These are phyloP conservation scores for Pyrgilauda ruficollis DNA, from an alignment of 2,113 vertebrate species.

Conservation along the genomic window DNA sequence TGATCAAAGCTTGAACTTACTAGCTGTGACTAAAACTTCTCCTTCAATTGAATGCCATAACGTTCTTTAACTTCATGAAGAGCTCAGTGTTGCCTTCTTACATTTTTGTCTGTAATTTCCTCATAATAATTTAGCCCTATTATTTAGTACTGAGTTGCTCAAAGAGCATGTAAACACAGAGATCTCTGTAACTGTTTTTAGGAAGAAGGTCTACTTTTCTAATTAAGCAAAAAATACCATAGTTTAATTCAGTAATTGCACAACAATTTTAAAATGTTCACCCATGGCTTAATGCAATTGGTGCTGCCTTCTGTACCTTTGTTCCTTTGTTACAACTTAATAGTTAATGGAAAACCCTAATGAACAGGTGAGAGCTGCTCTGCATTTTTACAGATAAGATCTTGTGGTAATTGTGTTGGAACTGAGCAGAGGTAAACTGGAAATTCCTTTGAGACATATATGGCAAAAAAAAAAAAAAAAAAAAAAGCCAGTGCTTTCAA, in stretches of 20 bases:
- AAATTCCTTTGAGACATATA: conserved; percentile 22
- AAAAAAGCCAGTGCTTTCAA: not conserved
- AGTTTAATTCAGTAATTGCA: conserved; percentile 23
- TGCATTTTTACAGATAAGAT: conserved; percentile 43
- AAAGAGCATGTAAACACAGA: not conserved
- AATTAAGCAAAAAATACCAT: not conserved
- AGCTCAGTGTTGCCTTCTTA: not conserved
- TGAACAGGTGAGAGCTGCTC: conserved; percentile 14
- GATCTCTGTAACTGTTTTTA: not conserved
- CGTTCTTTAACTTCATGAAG: not conserved
- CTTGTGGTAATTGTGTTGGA: conserved; percentile 45
- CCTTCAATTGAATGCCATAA: not conserved
- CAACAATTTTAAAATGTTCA: conserved; percentile 8
- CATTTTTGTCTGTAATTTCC: not conserved
- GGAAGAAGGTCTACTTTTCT: not conserved
- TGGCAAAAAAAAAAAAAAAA: not conserved
- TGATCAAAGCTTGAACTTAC: not conserved
- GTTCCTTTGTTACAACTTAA: not conserved
- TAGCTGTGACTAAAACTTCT: not conserved
- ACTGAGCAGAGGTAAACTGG: not conserved
- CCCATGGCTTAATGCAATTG: not conserved
- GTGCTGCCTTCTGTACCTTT: not conserved
- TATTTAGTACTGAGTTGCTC: not conserved
- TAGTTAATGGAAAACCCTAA: conserved; percentile 23
- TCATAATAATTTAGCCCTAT: not conserved